Evolutionary conservation across 2,888 invertebrate species (phyloP).

Genomic region (Clepsis dumicolana): DNA sequence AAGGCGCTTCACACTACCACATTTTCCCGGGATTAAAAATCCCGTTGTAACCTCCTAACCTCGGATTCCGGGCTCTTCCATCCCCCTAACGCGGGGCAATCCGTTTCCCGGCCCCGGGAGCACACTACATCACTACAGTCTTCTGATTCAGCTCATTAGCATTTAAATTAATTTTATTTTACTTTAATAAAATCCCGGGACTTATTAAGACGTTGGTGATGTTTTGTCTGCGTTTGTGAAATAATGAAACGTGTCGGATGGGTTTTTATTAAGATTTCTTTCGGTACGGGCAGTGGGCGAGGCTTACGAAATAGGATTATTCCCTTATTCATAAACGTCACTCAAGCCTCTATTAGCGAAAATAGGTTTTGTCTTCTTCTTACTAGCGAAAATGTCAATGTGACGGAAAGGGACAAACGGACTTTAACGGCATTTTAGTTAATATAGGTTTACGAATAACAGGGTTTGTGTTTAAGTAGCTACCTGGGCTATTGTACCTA

Average conservation of each 20-base stretch:
- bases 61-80: background rate
- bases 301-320: no score
- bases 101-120: slow-evolving; percentile 53
- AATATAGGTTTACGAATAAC: no score
- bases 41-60: background rate
- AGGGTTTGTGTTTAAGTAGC: no score
- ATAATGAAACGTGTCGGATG: background rate
- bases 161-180: slow-evolving; percentile 74
- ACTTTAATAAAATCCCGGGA: slow-evolving; percentile 58
- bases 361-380: no score
- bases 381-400: no score
- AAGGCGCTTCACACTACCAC: background rate
- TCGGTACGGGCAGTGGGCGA: no score
- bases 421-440: no score
- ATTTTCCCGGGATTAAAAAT: background rate
- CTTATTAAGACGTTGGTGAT: slow-evolving; percentile 14
- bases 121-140: slow-evolving; percentile 58
- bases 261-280: no score
- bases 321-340: no score
- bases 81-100: slow-evolving; percentile 24
- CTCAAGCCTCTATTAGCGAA: no score
- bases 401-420: no score
- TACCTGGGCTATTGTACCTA: no score
- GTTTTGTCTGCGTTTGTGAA: slow-evolving; percentile 4
- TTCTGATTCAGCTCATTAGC: slow-evolving; percentile 59